A percentile compares a stretch with the other conserved stretches of the same genome.
These are phyloP conservation scores for Porites lobata DNA, from an alignment of 92 coral and sea anemone genomes.

Conservation along the genomic window DNA sequence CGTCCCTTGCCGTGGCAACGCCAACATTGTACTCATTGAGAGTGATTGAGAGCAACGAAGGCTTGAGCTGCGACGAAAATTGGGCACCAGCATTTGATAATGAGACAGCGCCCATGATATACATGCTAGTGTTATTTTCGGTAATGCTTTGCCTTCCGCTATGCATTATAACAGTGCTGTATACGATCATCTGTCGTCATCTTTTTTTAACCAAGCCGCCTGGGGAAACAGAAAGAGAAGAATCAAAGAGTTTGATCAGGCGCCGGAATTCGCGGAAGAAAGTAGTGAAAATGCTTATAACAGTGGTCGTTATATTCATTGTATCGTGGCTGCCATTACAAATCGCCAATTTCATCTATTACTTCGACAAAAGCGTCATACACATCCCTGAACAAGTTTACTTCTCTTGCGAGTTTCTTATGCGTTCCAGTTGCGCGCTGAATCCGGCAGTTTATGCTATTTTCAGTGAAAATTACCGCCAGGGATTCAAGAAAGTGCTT, in stretches of 20 bases:
- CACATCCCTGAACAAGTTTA: constrained; percentile 29
- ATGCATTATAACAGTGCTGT: constrained; percentile 75
- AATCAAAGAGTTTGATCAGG: constrained; percentile 48
- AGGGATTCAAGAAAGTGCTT: constrained; percentile 73
- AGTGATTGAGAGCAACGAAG: constrained; percentile 13
- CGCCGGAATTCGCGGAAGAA: constrained; percentile 68
- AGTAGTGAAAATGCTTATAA: constrained; percentile 85
- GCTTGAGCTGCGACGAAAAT: constrained; percentile 67
- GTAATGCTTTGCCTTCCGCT: constrained; percentile 87
- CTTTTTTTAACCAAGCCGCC: constrained; percentile 88
- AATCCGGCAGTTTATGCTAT: constrained; percentile 82
- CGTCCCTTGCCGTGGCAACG: constrained; percentile 76
- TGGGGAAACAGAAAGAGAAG: constrained; percentile 67
- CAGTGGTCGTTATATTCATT: constrained; percentile 75
- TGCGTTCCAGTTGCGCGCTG: constrained; percentile 82
- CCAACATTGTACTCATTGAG: constrained; percentile 80
- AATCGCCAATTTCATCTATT: constrained; percentile 65
- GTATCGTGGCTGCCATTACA: constrained; percentile 83
- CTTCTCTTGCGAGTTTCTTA: constrained; percentile 66
- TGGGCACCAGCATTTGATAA: constrained; percentile 83
- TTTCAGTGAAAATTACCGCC: constrained; percentile 87
- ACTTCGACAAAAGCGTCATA: neutral
- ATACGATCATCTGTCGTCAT: constrained; percentile 78
- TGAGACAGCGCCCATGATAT: constrained; percentile 56
- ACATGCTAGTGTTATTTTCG: constrained; percentile 78